These are phyloP conservation scores for Drosophila mimica DNA, from an alignment of 2,888 invertebrate species.

Conservation along the genomic window DNA sequence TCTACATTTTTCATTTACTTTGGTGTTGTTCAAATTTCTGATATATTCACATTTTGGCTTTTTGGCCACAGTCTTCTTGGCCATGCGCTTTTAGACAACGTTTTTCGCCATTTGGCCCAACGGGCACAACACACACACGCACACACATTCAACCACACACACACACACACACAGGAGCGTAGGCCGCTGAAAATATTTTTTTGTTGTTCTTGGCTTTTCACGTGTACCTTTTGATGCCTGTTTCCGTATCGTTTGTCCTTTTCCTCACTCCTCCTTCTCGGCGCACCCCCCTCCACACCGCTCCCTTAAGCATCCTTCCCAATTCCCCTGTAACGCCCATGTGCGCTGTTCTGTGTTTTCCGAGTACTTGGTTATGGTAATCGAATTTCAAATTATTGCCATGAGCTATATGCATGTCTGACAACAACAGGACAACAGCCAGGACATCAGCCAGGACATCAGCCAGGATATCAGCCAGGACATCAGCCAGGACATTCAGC, in stretches of 20 bases:
- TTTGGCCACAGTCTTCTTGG: constrained; percentile 60
- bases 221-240: constrained; percentile 16
- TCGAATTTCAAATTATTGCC: constrained; percentile 83
- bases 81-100: constrained; percentile 68
- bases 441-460: constrained; percentile 14
- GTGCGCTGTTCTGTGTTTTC: constrained; percentile 67
- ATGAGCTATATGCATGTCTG: constrained; percentile 69
- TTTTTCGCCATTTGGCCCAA: constrained; percentile 66
- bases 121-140: constrained; percentile 36
- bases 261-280: background rate
- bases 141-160: constrained; percentile 14
- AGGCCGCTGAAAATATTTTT: constrained; percentile 28
- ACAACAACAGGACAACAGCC: constrained; percentile 37
- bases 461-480: constrained; percentile 5
- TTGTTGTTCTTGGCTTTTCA: constrained; percentile 38
- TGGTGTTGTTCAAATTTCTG: constrained; percentile 63
- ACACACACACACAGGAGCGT: constrained; percentile 16
- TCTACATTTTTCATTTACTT: constrained; percentile 22
- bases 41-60: constrained; percentile 72
- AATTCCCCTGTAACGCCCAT: background rate
- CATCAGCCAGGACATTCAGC: constrained; percentile 10
- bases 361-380: constrained; percentile 82
- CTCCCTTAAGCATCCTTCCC: background rate
- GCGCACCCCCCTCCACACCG: background rate
- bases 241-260: constrained; percentile 10